Evolutionary conservation across 2,797 vertebrate species (phyloP).

Genomic region (Chaetodon trifasciatus): DNA sequence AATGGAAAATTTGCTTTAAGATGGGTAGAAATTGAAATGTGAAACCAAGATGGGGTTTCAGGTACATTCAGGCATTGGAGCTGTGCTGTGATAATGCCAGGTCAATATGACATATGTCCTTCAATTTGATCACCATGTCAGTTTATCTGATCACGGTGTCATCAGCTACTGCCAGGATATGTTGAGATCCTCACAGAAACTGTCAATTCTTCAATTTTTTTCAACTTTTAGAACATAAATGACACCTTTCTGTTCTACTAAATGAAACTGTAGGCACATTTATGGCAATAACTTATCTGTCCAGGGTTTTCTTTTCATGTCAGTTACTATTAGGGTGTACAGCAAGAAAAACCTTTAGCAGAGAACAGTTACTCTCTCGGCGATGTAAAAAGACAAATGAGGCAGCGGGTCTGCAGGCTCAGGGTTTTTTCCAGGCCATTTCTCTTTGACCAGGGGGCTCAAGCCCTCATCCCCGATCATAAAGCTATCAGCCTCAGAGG

Average conservation of each 20-base stretch:
- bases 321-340: not conserved
- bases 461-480: conserved; percentile 39
- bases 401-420: conserved; percentile 39
- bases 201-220: not conserved
- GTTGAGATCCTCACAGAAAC: not conserved
- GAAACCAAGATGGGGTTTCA: not conserved
- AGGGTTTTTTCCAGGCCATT: conserved; percentile 58
- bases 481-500: conserved; percentile 59
- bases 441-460: conserved; percentile 51
- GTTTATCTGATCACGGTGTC: too few species aligned
- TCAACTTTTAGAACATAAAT: not conserved
- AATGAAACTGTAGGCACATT: not conserved
- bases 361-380: conserved; percentile 10
- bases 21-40: not conserved
- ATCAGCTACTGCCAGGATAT: not conserved
- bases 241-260: not conserved
- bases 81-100: not conserved
- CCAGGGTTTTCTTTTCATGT: not conserved
- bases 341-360: not conserved
- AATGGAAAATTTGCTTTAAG: not conserved
- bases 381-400: conserved; percentile 14
- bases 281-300: not conserved
- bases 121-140: not conserved
- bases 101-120: not conserved
- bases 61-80: too few species aligned